phyloP scores from a whole-genome alignment of 2,888 invertebrate genomes.

The Kryphioiulus occultus region DNA sequence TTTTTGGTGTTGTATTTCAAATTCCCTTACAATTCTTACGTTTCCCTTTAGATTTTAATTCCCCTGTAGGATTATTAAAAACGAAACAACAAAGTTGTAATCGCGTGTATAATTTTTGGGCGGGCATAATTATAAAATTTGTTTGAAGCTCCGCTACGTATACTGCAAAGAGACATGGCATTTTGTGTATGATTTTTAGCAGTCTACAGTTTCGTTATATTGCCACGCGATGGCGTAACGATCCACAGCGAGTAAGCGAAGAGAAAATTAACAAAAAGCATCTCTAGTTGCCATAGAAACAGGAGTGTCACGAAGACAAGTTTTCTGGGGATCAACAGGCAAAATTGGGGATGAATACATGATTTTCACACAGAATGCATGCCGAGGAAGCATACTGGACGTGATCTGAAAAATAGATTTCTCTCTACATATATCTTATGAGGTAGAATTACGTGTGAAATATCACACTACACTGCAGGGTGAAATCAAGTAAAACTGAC shows the following conservation, averaged over 20 bases:
- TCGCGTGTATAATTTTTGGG: too few species aligned
- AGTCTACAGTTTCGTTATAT: neutral
- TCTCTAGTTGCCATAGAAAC: neutral
- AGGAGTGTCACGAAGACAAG: neutral
- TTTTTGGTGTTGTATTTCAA: too few species aligned
- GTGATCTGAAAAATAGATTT: neutral
- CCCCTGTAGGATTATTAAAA: too few species aligned
- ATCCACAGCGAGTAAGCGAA: neutral
- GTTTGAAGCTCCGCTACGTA: too few species aligned
- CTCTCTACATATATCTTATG: neutral
- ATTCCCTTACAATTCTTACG: too few species aligned
- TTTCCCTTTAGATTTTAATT: too few species aligned
- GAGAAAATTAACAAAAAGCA: neutral
- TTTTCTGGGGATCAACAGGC: neutral
- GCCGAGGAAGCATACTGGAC: neutral
- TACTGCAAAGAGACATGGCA: too few species aligned
- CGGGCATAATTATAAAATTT: too few species aligned
- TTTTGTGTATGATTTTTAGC: too few species aligned
- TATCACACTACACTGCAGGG: neutral
- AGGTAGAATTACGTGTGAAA: neutral
- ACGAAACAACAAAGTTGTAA: too few species aligned
- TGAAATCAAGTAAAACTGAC: neutral
- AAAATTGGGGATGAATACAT: neutral
- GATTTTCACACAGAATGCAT: neutral
- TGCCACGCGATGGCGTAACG: neutral